Evolutionary conservation across 2,797 vertebrate genomes (phyloP), one percentile per base, ranked within the genome.

Genomic region (Paratrypauchen microcephalus): DNA sequence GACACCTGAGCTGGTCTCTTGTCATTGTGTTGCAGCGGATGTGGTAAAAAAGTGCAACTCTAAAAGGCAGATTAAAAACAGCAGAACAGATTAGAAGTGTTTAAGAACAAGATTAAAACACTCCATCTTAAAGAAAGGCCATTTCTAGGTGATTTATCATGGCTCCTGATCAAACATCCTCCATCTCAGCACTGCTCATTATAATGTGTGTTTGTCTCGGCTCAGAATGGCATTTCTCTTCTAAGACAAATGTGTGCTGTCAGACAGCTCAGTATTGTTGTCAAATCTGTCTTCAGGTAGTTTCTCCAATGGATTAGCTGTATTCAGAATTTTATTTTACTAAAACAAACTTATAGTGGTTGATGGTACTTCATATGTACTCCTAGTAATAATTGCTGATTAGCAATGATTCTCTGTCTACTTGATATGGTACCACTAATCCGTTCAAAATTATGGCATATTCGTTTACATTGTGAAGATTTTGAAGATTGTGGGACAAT

Each of bases 81-180:
- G 79, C 65, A 45, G 57, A 72, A 76, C 82, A 80, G 82, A 88
- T 88, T 85, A 88, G 68, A 74, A 76, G 70, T 74, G 64, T 89
- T 90, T 83, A 85, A 79, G 81, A 72, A 70, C 65, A 74, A 86
- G 87, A 90, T 91, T 90, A 90, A 90, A 92, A 75, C 55, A 50
- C 71, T 89, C 87, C 78, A 81, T 89, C 84, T 85, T 79, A 62
- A 73, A 73, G 82, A 70, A 76, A 79, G 62, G 66, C 65, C 66
- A 55, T 76, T 75, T 26, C 66, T 55, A 36, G 69, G 83, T 79
- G 82, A 90, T 91, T 86, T 75, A 88, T 92, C 83, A 87, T 59
- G 13, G 78, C 71, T 75, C 52, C 65, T 79, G 81, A 88, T 84
- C 76, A 70, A 39, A 39, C 39, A 11, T 70, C 72, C 68, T 39